Base-by-base conservation (phyloP, 2,797 vertebrate species). In the Clarias fuscus region DNA sequence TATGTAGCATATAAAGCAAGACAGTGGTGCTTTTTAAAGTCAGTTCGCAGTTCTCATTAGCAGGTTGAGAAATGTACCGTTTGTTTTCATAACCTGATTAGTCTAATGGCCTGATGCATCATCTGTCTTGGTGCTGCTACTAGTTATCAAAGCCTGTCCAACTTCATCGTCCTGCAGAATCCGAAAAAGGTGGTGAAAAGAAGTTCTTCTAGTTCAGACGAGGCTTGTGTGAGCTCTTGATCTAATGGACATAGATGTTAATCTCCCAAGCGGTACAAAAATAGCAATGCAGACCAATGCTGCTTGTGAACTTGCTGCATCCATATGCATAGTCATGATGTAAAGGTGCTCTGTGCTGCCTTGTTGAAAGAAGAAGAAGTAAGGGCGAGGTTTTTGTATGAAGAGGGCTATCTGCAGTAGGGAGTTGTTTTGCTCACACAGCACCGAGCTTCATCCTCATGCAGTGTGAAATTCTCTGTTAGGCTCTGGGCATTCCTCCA, bases 401-500 rank as follows among this genome's bases (percentile, higher is more conserved):
- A 53, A 65, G 76, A 67, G 24, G 86, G 22, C 33, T 68, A 15
- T 85, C 76, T 75, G 77, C 58, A 72, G 70, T 86, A 30, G 80
- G 70, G 59, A 24, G 62, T 84, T 84, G 76, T 82, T 73, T 80
- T 82, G 76, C 82, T 85, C 79, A 40, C 22, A 68, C 61, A 18
- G 64, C 37, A 58, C 22, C 43, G 59, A 65, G 6, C 85, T 68
- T 85, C 61, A 72, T 82, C 71, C 62, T 83, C 61, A 79, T 85
- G 59, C 73, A 40, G 67, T 78, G 83, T 86, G 85, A 86, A 86
- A 82, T 88, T 88, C 59, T 43, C 83, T 88, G 81, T 77, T 88
- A 83, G 87, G 59, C 65, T 84, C 88, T 73, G 84, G 88, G 88
- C 86, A 73, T 86, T 24, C 24, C 40, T 88, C 86, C 85, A 89